These are phyloP conservation scores for Hyposoter dolosus DNA, from an alignment of 2,888 invertebrate species.

Conservation along the genomic window DNA sequence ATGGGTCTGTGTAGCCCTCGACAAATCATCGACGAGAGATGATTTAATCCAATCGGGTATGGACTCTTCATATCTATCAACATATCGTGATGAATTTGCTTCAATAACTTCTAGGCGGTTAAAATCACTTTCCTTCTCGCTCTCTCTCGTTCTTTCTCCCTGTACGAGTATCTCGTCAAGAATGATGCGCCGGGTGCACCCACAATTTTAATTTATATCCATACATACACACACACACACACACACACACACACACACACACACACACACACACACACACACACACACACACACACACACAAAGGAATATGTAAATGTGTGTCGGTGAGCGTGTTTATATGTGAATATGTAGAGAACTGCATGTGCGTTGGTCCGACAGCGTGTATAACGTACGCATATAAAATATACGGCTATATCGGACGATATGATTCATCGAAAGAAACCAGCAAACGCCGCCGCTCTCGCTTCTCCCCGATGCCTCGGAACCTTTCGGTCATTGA, in stretches of 20 bases:
- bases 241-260: too few relatives aligned
- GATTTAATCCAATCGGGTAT: slow-evolving; percentile 70
- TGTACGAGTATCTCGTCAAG: slow-evolving; percentile 28
- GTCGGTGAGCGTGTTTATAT: neutral
- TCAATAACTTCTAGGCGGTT: slow-evolving; percentile 70
- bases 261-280: too few relatives aligned
- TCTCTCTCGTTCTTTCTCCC: neutral
- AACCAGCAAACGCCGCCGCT: slow-evolving; percentile 55
- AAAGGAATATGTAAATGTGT: neutral
- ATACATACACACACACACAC: neutral
- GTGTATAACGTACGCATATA: slow-evolving; percentile 33
- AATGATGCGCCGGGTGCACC: slow-evolving; percentile 23
- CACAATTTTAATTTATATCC: slow-evolving; percentile 27
- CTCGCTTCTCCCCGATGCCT: slow-evolving; percentile 18
- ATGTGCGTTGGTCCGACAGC: slow-evolving; percentile 8
- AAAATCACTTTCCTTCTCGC: slow-evolving; percentile 39
- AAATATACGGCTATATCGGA: slow-evolving; percentile 61
- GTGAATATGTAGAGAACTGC: neutral
- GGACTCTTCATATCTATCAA: slow-evolving; percentile 53
- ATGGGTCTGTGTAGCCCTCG: slow-evolving; percentile 34
- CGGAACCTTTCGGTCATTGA: slow-evolving; percentile 60
- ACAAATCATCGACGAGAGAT: slow-evolving; percentile 69
- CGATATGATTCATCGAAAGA: slow-evolving; percentile 67
- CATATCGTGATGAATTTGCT: slow-evolving; percentile 70
- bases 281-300: too few relatives aligned